Evolutionary conservation across 1,140 invertebrate species (phyloP).

Genomic region (Pseudomyrmex gracilis): DNA sequence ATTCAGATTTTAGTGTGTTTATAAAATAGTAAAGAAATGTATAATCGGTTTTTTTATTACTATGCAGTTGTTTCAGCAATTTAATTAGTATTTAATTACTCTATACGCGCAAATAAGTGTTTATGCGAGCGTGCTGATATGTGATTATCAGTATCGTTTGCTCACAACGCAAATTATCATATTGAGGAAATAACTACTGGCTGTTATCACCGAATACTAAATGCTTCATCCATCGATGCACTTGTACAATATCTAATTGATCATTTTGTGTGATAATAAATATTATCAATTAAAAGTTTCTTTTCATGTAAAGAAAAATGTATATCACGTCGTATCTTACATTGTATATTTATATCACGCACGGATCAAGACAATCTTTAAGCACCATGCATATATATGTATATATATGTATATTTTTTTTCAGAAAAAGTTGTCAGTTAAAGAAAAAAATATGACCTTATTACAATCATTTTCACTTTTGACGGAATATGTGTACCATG

Average conservation of each 20-base stretch:
- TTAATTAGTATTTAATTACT: too few relatives aligned
- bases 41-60: not conserved
- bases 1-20: too few relatives aligned
- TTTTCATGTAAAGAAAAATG: too few relatives aligned
- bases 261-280: conserved; percentile 36
- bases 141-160: conserved; percentile 11
- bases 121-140: not conserved
- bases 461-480: conserved; percentile 50
- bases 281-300: too few relatives aligned
- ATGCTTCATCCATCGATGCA: conserved; percentile 30
- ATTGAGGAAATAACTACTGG: conserved; percentile 1
- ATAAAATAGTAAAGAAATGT: too few relatives aligned
- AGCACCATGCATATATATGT: not conserved
- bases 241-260: conserved; percentile 26
- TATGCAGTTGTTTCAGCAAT: too few relatives aligned
- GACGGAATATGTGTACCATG: conserved; percentile 11
- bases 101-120: not conserved
- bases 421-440: conserved; percentile 37
- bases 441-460: conserved; percentile 45
- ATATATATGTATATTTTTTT: too few relatives aligned
- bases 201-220: conserved; percentile 44
- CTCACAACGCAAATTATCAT: conserved; percentile 28
- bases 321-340: conserved; percentile 12
- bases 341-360: conserved; percentile 9
- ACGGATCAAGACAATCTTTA: conserved; percentile 30